Evolutionary conservation across 1,140 invertebrate species (phyloP).

Genomic region (Brachionus rubens): DNA sequence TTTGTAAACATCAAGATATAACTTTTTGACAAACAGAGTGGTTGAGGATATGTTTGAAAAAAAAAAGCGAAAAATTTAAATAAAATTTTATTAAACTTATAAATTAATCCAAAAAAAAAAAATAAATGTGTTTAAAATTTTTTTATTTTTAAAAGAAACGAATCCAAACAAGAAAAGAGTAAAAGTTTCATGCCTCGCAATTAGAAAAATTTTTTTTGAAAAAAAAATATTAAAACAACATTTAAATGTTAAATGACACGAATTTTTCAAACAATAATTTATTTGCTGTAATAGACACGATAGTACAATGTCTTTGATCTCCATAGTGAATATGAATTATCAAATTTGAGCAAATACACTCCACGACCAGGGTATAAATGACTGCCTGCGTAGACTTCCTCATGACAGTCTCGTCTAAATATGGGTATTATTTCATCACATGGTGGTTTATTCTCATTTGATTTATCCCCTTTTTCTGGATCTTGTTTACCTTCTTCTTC

Average conservation of each 20-base stretch:
- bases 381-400: slow-evolving; percentile 93
- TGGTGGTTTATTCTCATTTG: slow-evolving; percentile 62
- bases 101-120: too few relatives aligned
- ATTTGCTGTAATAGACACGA: slow-evolving; percentile 46
- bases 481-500: slow-evolving; percentile 47
- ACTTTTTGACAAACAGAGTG: too few relatives aligned
- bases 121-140: too few relatives aligned
- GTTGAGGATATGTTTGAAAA: too few relatives aligned
- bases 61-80: too few relatives aligned
- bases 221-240: too few relatives aligned
- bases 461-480: slow-evolving; percentile 52
- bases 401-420: slow-evolving; percentile 89
- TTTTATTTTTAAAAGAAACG: too few relatives aligned
- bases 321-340: slow-evolving; percentile 98
- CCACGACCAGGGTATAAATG: slow-evolving; percentile 90
- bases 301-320: slow-evolving; percentile 95
- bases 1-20: too few relatives aligned
- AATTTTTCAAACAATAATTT: not conserved
- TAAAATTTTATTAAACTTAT: too few relatives aligned
- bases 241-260: slow-evolving; percentile 1
- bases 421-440: slow-evolving; percentile 81
- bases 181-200: too few relatives aligned
- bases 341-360: slow-evolving; percentile 96
- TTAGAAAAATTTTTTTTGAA: too few relatives aligned
- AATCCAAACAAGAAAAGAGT: too few relatives aligned